phyloP scores from a whole-genome alignment of 1,140 invertebrate species.

The Drosophila seguyi region DNA sequence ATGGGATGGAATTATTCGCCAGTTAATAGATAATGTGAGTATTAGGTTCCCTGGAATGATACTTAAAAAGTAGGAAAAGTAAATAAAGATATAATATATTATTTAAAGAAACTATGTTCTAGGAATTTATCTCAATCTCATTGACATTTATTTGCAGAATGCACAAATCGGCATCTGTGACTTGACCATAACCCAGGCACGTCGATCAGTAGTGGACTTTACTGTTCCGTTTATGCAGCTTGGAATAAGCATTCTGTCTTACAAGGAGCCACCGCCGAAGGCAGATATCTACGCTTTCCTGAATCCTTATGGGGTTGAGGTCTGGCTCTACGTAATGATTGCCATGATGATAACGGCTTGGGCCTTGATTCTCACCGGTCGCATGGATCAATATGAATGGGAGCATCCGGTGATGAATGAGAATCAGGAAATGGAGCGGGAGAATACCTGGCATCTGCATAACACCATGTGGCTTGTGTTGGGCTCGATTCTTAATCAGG shows the following conservation, averaged over 20 bases:
- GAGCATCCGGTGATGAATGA: constrained; percentile 91
- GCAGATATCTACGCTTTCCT: constrained; percentile 96
- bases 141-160: constrained; percentile 87
- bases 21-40: constrained; percentile 89
- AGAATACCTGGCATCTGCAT: constrained; percentile 91
- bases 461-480: constrained; percentile 92
- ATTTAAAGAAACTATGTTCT: no score
- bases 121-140: not conserved
- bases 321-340: constrained; percentile 97
- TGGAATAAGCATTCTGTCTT: constrained; percentile 94
- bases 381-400: constrained; percentile 92
- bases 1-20: constrained; percentile 95
- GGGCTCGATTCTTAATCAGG: constrained; percentile 92
- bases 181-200: constrained; percentile 94
- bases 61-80: no score
- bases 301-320: constrained; percentile 94
- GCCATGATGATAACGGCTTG: constrained; percentile 96
- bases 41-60: not conserved
- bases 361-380: constrained; percentile 94
- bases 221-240: constrained; percentile 96
- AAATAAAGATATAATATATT: no score
- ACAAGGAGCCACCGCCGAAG: constrained; percentile 94
- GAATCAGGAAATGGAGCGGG: constrained; percentile 89
- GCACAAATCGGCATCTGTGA: constrained; percentile 96
- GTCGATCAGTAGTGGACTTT: constrained; percentile 94